Conservation (phyloP, 2,113 vertebrate species). For the Channa argus region DNA sequence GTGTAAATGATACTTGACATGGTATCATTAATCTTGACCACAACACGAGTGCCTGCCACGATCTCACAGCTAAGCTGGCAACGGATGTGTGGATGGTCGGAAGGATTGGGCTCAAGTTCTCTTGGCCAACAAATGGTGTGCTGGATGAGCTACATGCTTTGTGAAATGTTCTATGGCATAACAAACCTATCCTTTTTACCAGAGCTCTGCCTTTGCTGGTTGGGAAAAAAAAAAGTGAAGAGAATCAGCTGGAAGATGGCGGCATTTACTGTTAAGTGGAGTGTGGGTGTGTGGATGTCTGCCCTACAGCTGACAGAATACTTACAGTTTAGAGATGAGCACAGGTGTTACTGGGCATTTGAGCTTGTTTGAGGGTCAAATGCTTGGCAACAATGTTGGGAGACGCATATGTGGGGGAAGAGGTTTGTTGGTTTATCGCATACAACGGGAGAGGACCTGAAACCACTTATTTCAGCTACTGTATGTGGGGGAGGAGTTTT, state of each 20-base stretch:
- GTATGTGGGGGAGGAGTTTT: slow-evolving; percentile 27
- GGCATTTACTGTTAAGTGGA: slow-evolving; percentile 52
- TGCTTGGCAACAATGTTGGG: not conserved
- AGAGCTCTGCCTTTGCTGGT: not conserved
- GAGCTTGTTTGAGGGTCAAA: slow-evolving; percentile 52
- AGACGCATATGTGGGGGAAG: not conserved
- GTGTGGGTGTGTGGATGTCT: slow-evolving; percentile 48
- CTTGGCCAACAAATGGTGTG: not conserved
- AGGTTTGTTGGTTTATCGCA: not conserved
- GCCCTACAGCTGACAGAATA: slow-evolving; percentile 24
- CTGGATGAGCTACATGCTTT: not conserved
- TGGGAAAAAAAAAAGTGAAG: not conserved
- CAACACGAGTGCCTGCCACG: slow-evolving; percentile 4
- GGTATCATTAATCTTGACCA: slow-evolving; percentile 51
- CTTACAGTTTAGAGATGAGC: slow-evolving; percentile 24
- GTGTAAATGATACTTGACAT: slow-evolving; percentile 62
- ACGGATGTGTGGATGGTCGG: slow-evolving; percentile 1
- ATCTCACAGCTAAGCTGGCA: slow-evolving; percentile 2
- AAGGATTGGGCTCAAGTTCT: not conserved
- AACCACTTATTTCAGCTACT: slow-evolving; percentile 1
- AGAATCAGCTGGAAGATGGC: slow-evolving; percentile 53
- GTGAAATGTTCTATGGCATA: slow-evolving; percentile 23
- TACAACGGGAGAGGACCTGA: not conserved
- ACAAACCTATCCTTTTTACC: slow-evolving; percentile 13
- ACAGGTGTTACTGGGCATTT: slow-evolving; percentile 21